Conservation (phyloP, 2,113 vertebrate genomes). For the Neomonachus schauinslandi region DNA sequence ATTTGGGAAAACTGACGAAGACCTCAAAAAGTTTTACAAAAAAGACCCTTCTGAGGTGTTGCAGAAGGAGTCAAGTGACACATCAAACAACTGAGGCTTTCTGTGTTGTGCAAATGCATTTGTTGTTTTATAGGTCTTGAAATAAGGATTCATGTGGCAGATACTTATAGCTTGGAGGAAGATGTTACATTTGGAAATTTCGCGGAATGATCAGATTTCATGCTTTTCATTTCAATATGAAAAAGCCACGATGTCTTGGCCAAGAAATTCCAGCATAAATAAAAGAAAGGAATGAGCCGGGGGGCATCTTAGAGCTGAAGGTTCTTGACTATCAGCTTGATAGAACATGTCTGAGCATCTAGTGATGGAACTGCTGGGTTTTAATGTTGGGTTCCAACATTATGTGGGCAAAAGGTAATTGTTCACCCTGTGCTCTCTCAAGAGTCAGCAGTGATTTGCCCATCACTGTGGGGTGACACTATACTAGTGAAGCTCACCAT, state of each 20-base stretch:
- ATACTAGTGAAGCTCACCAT: rapidly evolving
- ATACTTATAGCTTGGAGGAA: not conserved
- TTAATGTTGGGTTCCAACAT: not conserved
- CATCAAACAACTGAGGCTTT: not conserved
- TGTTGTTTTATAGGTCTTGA: not conserved
- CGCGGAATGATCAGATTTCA: not conserved
- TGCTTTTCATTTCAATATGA: not conserved
- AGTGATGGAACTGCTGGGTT: not conserved
- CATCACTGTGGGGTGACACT: not conserved
- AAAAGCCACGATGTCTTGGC: not conserved
- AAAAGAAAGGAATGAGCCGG: not conserved
- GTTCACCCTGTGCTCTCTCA: rapidly evolving
- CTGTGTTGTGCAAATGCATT: not conserved
- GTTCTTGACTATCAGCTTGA: not conserved
- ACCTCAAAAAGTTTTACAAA: not conserved
- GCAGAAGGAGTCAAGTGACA: constrained; percentile 34
- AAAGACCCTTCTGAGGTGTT: not conserved
- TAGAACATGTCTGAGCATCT: too few relatives aligned
- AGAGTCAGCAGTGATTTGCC: not conserved
- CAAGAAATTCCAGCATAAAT: not conserved
- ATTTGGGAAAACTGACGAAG: not conserved
- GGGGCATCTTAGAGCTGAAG: not conserved
- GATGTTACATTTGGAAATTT: not conserved
- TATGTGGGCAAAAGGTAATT: not conserved
- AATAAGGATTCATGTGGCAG: not conserved